A percentile compares a stretch with the other conserved stretches of the same genome.
phyloP scores from a whole-genome alignment of 1,140 invertebrate genomes.

The Thereuonema tuberculata region DNA sequence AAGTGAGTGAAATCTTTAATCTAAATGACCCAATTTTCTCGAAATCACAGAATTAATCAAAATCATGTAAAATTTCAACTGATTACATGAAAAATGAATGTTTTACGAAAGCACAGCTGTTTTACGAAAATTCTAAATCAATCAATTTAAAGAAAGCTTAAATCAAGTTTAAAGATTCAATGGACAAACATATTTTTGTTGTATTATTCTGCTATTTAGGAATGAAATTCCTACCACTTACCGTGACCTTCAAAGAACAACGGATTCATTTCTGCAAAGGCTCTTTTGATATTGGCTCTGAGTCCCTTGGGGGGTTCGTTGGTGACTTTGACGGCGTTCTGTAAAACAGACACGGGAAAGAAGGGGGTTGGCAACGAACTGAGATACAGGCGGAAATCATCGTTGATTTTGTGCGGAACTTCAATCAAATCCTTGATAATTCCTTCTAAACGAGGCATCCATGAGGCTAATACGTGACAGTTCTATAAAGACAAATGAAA shows the following conservation, averaged over 20 bases:
- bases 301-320: conserved; percentile 38
- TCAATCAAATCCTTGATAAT: not conserved
- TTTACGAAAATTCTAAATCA: no score
- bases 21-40: no score
- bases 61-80: no score
- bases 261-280: conserved; percentile 21
- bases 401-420: not conserved
- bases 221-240: no score
- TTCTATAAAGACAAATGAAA: conserved; percentile 31
- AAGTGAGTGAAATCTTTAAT: no score
- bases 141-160: no score
- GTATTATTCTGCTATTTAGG: no score
- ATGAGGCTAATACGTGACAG: conserved; percentile 34
- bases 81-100: no score
- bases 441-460: conserved; percentile 34
- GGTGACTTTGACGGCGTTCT: conserved; percentile 37
- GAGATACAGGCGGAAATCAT: not conserved
- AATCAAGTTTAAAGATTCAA: no score
- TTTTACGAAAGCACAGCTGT: no score
- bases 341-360: conserved; percentile 19
- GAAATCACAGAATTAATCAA: no score
- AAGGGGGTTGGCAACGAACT: not conserved
- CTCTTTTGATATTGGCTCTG: conserved; percentile 50
- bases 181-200: no score
- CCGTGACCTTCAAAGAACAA: conserved; percentile 61